Conservation (phyloP, 1,140 invertebrate species). For the Leptestheria dahalacensis region DNA sequence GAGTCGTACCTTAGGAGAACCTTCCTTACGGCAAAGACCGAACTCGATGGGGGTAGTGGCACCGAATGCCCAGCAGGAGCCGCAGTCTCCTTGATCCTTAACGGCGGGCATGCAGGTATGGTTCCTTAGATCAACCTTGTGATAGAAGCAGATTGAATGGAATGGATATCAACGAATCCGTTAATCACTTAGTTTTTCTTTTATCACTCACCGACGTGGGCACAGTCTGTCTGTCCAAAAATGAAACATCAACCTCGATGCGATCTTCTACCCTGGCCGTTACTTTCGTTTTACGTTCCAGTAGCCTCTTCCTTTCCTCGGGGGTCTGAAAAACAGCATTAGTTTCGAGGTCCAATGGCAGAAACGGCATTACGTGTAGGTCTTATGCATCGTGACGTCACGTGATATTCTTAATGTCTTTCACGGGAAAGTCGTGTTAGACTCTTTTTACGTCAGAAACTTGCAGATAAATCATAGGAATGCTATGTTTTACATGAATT, state of each 20-base stretch:
- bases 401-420: no score
- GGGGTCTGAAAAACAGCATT: neutral
- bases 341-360: no score
- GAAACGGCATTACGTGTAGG: no score
- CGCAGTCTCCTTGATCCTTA: conserved; percentile 11
- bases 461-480: no score
- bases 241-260: neutral
- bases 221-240: neutral
- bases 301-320: neutral
- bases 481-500: no score
- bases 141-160: no score
- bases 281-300: neutral
- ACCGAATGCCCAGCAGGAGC: conserved; percentile 14
- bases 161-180: no score
- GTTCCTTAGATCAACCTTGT: conserved; percentile 3
- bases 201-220: neutral
- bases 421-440: no score
- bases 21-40: neutral
- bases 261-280: neutral
- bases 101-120: conserved; percentile 6
- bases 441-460: no score
- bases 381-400: no score
- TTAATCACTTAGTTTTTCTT: neutral
- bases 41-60: conserved; percentile 3
- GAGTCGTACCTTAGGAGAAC: no score